Conservation (phyloP, 1,140 invertebrate species). For the Drosophila lini region DNA sequence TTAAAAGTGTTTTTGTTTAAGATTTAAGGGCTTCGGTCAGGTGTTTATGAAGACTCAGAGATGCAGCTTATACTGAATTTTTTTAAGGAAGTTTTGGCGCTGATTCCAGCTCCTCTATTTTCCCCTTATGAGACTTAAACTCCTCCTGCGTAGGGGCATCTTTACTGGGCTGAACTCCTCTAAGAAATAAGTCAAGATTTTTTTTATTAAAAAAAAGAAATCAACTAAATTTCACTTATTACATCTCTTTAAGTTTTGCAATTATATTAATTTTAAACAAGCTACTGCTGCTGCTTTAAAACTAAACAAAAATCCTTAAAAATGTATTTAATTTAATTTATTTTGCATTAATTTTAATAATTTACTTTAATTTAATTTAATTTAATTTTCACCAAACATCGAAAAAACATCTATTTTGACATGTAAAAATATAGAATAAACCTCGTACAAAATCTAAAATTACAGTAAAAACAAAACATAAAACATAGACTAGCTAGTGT, state of each 20-base stretch:
- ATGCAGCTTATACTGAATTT: background rate
- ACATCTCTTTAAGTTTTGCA: no score
- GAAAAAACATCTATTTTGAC: background rate
- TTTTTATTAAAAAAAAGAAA: background rate
- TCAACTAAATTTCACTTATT: background rate
- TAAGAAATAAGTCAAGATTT: background rate
- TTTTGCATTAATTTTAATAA: no score
- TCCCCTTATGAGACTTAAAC: no score
- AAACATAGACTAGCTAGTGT: background rate
- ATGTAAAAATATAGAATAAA: background rate
- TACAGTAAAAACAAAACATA: background rate
- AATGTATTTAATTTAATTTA: no score
- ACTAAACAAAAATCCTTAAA: background rate
- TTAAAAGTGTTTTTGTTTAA: background rate
- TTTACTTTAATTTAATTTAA: background rate
- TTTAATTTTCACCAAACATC: background rate
- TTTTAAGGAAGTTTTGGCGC: background rate
- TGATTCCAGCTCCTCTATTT: background rate
- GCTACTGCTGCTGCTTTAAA: background rate
- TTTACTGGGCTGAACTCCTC: background rate
- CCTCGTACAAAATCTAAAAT: background rate
- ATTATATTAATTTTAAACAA: background rate
- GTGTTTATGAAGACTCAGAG: background rate
- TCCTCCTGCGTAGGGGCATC: background rate
- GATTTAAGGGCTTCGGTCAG: background rate